Base-by-base conservation (phyloP, 2,888 invertebrate species). In the Tipula unca region DNA sequence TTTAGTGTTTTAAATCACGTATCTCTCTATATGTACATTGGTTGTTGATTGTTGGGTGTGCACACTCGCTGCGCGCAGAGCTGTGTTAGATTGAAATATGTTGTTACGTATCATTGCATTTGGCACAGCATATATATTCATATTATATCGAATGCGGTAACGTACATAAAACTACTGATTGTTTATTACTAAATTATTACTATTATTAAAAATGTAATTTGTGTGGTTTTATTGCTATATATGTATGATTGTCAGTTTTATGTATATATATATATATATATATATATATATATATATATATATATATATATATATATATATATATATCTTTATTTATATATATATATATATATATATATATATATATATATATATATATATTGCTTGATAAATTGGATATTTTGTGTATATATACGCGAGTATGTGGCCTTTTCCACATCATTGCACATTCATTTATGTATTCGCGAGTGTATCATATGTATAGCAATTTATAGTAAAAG, bases 11-110 rank as follows among this genome's bases (percentile, higher is more conserved):
- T 0, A 54, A 54, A 17, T 17, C 48, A 17, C 48, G 69, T 10
- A 69, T 69, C 17, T 39, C 6, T 10, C 39, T 20, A 20, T 69
- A 10, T 69, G 25, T 25, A 69, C 20, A 6, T 13, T 69, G 48
- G 69, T 69, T 69, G 25, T 54, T 69, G 69, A 69, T 69, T 69
- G 69, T 69, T 69, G 69, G 69, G 69, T 69, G 69, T 69, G 69
- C 69, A 13, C 69, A 25, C 25, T 69, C 69, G 32, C 32, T 32
- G 32, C 69, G 25, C 69, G n/a, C n/a, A 10, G n/a, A n/a, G n/a
- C n/a, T 69, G 69, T 69, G 69, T 69, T 69, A 25, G 10, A 69
- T 25, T 69, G 69, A 69, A 69, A 69, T 25, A 69, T 69, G 69
- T 25, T 69, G 25, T 54, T 54, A 5, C 3, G 17, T 54, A 13